phyloP scores from a whole-genome alignment of 2,888 invertebrate species.

The Andrena chrysosceles region DNA sequence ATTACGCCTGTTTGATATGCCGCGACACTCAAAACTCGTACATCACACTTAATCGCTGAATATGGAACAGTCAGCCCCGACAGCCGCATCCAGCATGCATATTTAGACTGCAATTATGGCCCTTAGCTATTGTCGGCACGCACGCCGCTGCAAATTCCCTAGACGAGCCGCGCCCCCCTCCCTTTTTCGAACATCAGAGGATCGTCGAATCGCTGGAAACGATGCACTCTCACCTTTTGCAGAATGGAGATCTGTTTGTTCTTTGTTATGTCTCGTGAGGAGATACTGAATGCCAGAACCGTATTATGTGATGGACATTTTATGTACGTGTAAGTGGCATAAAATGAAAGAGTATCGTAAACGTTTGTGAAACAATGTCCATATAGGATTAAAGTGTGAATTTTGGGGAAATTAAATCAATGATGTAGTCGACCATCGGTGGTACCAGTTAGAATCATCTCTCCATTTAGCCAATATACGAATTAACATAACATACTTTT shows the following conservation, averaged over 20 bases:
- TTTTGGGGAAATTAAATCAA: too few species aligned
- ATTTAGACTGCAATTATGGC: slow-evolving; percentile 78
- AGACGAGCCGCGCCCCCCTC: slow-evolving; percentile 43
- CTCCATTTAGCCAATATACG: too few species aligned
- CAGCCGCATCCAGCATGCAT: slow-evolving; percentile 74
- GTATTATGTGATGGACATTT: too few species aligned
- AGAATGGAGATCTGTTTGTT: neutral
- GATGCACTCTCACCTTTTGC: neutral
- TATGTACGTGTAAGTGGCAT: too few species aligned
- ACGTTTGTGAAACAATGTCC: too few species aligned
- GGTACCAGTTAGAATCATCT: too few species aligned
- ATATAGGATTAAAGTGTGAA: too few species aligned
- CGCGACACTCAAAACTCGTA: slow-evolving; percentile 82
- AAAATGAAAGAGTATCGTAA: too few species aligned
- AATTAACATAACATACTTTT: too few species aligned
- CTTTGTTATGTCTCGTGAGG: neutral
- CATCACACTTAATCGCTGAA: slow-evolving; percentile 83
- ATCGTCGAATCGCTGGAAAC: neutral
- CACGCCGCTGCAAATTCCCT: slow-evolving; percentile 70
- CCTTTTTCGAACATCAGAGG: slow-evolving; percentile 15
- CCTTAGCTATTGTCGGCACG: slow-evolving; percentile 79
- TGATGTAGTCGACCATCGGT: too few species aligned
- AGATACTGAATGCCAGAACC: too few species aligned
- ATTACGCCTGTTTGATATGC: slow-evolving; percentile 81
- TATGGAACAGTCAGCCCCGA: slow-evolving; percentile 79